Percentiles rank a stretch among this genome's conserved stretches.
phyloP scores from a whole-genome alignment of 1,140 invertebrate species.

The Melipona quadrifasciata region DNA sequence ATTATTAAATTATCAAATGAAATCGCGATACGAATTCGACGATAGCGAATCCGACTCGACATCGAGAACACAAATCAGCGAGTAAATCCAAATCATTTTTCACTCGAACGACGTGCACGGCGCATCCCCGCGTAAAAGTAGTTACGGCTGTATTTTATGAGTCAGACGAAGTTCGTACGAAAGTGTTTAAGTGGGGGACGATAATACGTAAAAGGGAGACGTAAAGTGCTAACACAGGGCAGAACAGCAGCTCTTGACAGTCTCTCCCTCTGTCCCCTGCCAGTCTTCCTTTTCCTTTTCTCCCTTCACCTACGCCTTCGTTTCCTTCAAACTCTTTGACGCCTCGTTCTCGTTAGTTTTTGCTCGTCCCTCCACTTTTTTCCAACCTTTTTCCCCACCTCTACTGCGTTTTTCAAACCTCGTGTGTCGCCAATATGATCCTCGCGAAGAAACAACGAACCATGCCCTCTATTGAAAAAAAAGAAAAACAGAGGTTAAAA shows the following conservation, averaged over 20 bases:
- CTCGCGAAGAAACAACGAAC: neutral
- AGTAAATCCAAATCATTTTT: constrained; percentile 41
- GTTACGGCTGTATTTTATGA: constrained; percentile 57
- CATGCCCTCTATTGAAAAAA: neutral
- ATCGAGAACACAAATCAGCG: neutral
- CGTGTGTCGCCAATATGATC: neutral
- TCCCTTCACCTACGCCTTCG: neutral
- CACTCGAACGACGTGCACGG: constrained; percentile 16
- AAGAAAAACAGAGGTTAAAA: no score
- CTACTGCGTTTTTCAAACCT: neutral
- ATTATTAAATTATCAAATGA: neutral
- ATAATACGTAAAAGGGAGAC: constrained; percentile 71
- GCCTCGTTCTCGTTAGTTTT: constrained; percentile 41
- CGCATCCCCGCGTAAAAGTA: constrained; percentile 20
- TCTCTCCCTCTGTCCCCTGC: constrained; percentile 23
- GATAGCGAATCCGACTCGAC: neutral
- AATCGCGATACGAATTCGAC: neutral
- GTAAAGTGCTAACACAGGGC: constrained; percentile 70
- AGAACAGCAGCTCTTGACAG: constrained; percentile 65
- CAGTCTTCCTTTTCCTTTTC: neutral
- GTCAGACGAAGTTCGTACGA: constrained; percentile 59
- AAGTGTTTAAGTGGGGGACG: constrained; percentile 55
- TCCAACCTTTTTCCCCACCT: no score
- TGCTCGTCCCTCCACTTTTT: constrained; percentile 32
- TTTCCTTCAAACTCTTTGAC: constrained; percentile 44